Percentiles rank a stretch among this genome's conserved stretches.
phyloP scores from a whole-genome alignment of 2,797 vertebrate genomes.

The Chlorospingus flavigularis region DNA sequence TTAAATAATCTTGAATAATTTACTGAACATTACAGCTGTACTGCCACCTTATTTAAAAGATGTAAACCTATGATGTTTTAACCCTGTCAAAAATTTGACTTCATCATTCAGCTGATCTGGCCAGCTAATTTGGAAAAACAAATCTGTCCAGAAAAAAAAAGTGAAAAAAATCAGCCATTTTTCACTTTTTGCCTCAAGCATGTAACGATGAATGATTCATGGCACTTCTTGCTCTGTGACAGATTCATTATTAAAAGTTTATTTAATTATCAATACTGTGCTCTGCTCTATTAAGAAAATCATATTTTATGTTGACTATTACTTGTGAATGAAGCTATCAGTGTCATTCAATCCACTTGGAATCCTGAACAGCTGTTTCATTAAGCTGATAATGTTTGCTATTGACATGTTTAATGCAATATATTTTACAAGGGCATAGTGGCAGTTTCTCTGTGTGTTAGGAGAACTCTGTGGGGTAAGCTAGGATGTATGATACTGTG shows the following conservation, averaged over 20 bases:
- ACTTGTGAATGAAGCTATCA: slow-evolving; percentile 67
- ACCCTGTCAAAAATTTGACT: background rate
- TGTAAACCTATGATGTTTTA: background rate
- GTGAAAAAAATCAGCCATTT: slow-evolving; percentile 8
- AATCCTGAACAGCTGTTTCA: slow-evolving; percentile 58
- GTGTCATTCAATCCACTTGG: slow-evolving; percentile 53
- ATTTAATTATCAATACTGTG: slow-evolving; percentile 75
- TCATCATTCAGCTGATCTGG: background rate
- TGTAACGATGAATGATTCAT: slow-evolving; percentile 70
- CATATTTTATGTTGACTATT: slow-evolving; percentile 70
- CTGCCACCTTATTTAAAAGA: background rate
- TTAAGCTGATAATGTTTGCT: slow-evolving; percentile 51
- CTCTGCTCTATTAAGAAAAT: slow-evolving; percentile 69
- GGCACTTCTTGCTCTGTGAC: slow-evolving; percentile 48
- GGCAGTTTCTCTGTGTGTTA: background rate
- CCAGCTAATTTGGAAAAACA: background rate
- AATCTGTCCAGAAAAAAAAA: background rate
- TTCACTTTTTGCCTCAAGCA: slow-evolving; percentile 65
- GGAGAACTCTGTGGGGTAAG: background rate
- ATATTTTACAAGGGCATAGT: slow-evolving; percentile 17
- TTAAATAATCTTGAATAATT: background rate
- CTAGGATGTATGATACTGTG: background rate
- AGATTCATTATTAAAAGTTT: slow-evolving; percentile 74
- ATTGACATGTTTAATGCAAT: slow-evolving; percentile 47
- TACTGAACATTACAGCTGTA: background rate